Base-by-base conservation (phyloP, 2,888 invertebrate genomes). In the Trilocha varians region DNA sequence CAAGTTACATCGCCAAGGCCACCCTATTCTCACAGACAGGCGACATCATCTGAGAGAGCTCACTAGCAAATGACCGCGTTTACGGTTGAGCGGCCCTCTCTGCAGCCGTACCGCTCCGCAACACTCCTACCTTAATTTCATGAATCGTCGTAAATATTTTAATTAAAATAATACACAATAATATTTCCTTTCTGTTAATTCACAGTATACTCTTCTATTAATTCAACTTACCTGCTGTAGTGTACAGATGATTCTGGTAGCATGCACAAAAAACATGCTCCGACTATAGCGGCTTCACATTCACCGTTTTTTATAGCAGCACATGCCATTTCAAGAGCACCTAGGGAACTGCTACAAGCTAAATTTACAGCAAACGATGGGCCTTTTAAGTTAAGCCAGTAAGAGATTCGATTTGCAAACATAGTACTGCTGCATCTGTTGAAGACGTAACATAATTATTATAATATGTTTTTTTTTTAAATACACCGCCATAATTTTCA, bases 231-330 rank as follows among this genome's bases (percentile, higher is more conserved):
- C 78, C 76, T 70, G 46, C 61, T 57, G 40, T 60, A 69, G 42
- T 76, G 73, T 0, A 78, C 47, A 3, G 65, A 58, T 0, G 65
- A 59, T 36, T 78, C 72, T 1, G 91, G 90, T 47, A 89, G 88
- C 25, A 90, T 59, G 41, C 87, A 87, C n/a, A 91, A 55, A 51
- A 86, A 87, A n/a, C 82, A 68, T 1, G 90, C 90, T 1, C 87
- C 90, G 5, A 91, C 90, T 25, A 91, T 77, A n/a, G 91, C 91
- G 0, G 74, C 70, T 6, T 77, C 79, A 38, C 78, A 75, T 9
- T 70, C 68, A 0, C 78, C 78, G 1, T 60, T 51, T 0, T 45
- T 45, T 2, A 79, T 50, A 1, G 70, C 72, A 11, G 55, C 54
- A 45, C 61, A 72, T 0, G 72, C 78, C 42, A 65, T 65, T 39